Evolutionary conservation across 2,113 vertebrate genomes (phyloP).

Genomic region (Chaetodon trifascialis): DNA sequence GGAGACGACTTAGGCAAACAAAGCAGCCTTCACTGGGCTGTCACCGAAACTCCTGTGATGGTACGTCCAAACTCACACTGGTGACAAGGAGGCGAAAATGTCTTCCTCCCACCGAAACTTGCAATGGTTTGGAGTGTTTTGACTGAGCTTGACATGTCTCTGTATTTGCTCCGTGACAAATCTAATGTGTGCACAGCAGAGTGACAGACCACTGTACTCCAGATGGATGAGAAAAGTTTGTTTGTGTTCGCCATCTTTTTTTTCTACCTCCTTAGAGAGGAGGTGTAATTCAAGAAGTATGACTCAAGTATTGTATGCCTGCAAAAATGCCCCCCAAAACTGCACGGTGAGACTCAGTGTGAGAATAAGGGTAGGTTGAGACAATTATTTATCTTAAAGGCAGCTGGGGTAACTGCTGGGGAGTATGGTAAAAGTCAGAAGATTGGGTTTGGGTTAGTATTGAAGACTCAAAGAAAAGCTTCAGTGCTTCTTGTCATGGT

Average conservation of each 20-base stretch:
- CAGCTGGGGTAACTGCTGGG: neutral
- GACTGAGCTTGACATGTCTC: conserved; percentile 59
- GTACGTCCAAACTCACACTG: conserved; percentile 67
- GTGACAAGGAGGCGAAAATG: conserved; percentile 74
- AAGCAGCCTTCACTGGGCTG: conserved; percentile 84
- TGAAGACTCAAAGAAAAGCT: neutral
- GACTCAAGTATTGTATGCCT: neutral
- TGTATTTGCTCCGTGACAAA: conserved; percentile 74
- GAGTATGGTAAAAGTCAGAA: neutral
- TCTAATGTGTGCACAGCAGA: conserved; percentile 59
- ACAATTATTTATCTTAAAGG: neutral
- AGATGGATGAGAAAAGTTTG: conserved; percentile 13
- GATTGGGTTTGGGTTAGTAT: neutral
- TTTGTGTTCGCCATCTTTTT: conserved; percentile 21
- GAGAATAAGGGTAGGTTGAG: neutral
- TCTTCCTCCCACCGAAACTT: conserved; percentile 69
- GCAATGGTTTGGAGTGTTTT: conserved; percentile 60
- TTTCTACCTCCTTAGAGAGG: conserved; percentile 10
- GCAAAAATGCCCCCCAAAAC: neutral
- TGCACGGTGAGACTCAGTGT: neutral
- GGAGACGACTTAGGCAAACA: conserved; percentile 84
- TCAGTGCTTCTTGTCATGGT: neutral
- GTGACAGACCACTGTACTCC: conserved; percentile 60
- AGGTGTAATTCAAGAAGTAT: conserved; percentile 18
- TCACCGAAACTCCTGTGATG: conserved; percentile 77